Percentiles rank a stretch among this genome's conserved stretches.
Evolutionary conservation across 2,113 vertebrate genomes (phyloP).

Genomic region (Lycaon pictus): DNA sequence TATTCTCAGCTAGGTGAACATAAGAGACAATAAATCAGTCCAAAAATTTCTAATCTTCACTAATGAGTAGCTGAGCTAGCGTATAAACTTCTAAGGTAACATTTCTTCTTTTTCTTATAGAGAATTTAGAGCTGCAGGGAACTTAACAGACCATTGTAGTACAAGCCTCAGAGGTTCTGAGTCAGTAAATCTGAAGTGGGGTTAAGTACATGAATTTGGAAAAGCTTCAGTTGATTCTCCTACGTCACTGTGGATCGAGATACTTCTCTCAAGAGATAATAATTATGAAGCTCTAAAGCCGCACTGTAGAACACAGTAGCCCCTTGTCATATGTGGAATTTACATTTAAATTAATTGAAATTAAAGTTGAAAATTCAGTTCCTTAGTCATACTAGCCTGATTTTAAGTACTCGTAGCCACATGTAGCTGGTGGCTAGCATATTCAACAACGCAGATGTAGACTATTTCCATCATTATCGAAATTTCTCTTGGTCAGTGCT

Average conservation of each 20-base stretch:
- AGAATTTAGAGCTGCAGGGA: neutral
- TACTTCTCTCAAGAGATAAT: neutral
- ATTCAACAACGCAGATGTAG: neutral
- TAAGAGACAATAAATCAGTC: neutral
- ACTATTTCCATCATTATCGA: neutral
- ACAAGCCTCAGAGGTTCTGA: neutral
- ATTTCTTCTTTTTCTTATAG: neutral
- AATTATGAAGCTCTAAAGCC: neutral
- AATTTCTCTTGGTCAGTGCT: neutral
- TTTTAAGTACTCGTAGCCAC: neutral
- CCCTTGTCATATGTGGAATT: neutral
- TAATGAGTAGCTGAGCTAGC: conserved; percentile 40
- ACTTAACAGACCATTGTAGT: neutral
- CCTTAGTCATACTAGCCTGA: neutral
- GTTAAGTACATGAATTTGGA: neutral
- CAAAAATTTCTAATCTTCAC: neutral
- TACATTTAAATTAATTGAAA: neutral
- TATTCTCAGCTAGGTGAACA: conserved; percentile 34
- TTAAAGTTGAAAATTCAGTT: neutral
- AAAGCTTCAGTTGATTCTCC: neutral
- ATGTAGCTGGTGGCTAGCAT: fast-evolving
- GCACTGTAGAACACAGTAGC: neutral
- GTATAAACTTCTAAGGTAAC: neutral
- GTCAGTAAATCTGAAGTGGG: neutral
- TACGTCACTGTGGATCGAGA: neutral